Percentiles rank a stretch among this genome's conserved stretches.
These are phyloP conservation scores for Drosophila arawakana DNA, from an alignment of 1,140 invertebrate species.

Conservation along the genomic window DNA sequence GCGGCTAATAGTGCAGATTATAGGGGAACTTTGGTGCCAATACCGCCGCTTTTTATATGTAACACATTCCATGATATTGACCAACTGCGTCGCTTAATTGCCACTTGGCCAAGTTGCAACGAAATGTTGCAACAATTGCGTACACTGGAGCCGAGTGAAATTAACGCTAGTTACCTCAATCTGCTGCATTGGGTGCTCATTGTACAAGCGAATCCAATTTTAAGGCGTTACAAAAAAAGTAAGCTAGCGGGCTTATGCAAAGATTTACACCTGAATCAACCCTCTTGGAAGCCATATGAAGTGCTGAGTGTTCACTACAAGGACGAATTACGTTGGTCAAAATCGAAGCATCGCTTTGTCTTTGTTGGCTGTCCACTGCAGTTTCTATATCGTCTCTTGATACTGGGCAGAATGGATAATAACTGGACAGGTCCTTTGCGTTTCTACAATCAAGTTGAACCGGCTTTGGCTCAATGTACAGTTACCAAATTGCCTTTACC, in stretches of 20 bases:
- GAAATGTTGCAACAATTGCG: constrained; percentile 17
- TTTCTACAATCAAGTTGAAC: constrained; percentile 23
- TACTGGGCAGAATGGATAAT: constrained; percentile 20
- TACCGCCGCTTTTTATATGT: constrained; percentile 28
- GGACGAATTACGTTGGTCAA: neutral
- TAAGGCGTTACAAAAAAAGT: constrained; percentile 19
- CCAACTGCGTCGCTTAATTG: constrained; percentile 18
- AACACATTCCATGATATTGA: constrained; percentile 33
- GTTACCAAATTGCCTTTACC: neutral
- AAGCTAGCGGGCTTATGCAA: constrained; percentile 23
- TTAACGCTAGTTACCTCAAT: constrained; percentile 4
- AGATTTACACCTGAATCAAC: constrained; percentile 6
- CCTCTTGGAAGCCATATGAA: constrained; percentile 6
- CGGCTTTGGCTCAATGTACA: constrained; percentile 28
- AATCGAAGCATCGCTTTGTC: neutral
- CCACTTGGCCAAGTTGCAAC: constrained; percentile 36
- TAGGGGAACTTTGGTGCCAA: constrained; percentile 28
- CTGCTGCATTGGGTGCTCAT: constrained; percentile 50
- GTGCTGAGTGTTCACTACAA: constrained; percentile 38
- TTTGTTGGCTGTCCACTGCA: constrained; percentile 37
- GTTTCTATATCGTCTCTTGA: constrained; percentile 35
- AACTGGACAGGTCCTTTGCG: constrained; percentile 13
- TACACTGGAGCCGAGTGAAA: neutral
- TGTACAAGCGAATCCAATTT: constrained; percentile 17
- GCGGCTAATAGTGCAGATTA: constrained; percentile 26